phyloP scores from a whole-genome alignment of 2,888 invertebrate genomes.

The Miltochrista miniata region DNA sequence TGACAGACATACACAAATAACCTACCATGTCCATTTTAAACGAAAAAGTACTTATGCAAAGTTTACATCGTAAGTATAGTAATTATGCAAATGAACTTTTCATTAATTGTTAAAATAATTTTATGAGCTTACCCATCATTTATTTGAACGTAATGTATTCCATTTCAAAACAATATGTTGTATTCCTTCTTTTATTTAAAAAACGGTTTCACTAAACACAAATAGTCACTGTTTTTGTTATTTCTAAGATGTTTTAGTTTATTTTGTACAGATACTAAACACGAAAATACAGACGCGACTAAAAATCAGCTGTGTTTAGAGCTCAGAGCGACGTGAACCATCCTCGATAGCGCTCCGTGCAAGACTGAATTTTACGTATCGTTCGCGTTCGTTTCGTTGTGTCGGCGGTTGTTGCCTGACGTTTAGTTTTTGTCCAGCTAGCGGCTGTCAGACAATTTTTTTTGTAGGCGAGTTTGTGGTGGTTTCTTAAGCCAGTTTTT shows the following conservation, averaged over 20 bases:
- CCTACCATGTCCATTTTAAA: too few relatives aligned
- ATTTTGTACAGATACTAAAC: conserved; percentile 36
- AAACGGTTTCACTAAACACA: conserved; percentile 44
- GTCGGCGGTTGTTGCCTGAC: conserved; percentile 14
- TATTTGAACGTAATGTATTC: conserved; percentile 36
- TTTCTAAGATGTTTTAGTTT: conserved; percentile 45
- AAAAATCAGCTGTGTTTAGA: conserved; percentile 59
- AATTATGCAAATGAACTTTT: not conserved
- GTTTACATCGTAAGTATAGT: not conserved
- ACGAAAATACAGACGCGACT: conserved; percentile 62
- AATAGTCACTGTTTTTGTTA: conserved; percentile 42
- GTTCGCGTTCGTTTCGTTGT: conserved; percentile 23
- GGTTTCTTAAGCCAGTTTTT: conserved; percentile 35
- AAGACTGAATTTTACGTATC: conserved; percentile 67
- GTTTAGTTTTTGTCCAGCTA: conserved; percentile 41
- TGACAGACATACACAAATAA: too few relatives aligned
- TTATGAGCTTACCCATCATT: conserved; percentile 60
- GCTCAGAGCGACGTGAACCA: conserved; percentile 45
- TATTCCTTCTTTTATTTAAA: conserved; percentile 23
- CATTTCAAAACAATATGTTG: conserved; percentile 38
- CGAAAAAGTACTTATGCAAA: too few relatives aligned
- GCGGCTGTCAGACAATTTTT: conserved; percentile 38
- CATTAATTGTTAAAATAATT: not conserved
- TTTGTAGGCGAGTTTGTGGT: conserved; percentile 36
- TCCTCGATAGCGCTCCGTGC: conserved; percentile 53